Conservation (phyloP, 2,888 invertebrate genomes). For the Lasioglossum figueresi region DNA sequence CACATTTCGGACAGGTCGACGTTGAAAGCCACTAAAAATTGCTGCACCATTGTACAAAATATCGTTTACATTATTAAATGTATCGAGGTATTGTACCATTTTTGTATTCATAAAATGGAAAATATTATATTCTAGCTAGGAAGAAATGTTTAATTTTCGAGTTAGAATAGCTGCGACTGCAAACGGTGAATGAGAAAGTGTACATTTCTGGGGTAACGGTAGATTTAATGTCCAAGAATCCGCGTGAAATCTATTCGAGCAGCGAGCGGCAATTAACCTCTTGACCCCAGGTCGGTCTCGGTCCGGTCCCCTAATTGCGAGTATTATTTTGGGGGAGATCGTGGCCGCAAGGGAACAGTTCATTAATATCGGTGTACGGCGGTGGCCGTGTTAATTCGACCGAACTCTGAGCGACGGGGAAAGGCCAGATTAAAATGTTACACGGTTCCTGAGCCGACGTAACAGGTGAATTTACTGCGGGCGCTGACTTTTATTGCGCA, state of each 20-base stretch:
- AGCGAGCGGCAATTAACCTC: not conserved
- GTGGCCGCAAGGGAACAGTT: constrained; percentile 7
- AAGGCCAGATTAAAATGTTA: constrained; percentile 53
- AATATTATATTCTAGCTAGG: too few species aligned
- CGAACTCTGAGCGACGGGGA: constrained; percentile 17
- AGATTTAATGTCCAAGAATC: not conserved
- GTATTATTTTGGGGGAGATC: constrained; percentile 7
- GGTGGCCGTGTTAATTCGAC: constrained; percentile 40
- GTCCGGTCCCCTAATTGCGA: constrained; percentile 5
- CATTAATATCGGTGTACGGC: constrained; percentile 39
- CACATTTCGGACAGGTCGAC: too few species aligned
- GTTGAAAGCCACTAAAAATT: too few species aligned
- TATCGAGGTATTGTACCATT: too few species aligned
- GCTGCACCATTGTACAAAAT: too few species aligned
- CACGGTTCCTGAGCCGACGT: constrained; percentile 33
- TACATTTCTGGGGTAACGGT: not conserved
- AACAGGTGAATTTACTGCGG: constrained; percentile 58
- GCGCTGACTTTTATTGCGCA: constrained; percentile 51
- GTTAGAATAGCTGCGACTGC: too few species aligned
- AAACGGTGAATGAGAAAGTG: too few species aligned
- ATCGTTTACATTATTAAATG: too few species aligned
- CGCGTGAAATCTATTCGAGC: not conserved
- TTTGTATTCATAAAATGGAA: too few species aligned
- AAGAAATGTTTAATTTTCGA: too few species aligned
- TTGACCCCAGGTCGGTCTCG: not conserved